A percentile compares a stretch with the other conserved stretches of the same genome.
Conservation (phyloP, 1,140 invertebrate species). For the Pseudomyrmex pallidus region DNA sequence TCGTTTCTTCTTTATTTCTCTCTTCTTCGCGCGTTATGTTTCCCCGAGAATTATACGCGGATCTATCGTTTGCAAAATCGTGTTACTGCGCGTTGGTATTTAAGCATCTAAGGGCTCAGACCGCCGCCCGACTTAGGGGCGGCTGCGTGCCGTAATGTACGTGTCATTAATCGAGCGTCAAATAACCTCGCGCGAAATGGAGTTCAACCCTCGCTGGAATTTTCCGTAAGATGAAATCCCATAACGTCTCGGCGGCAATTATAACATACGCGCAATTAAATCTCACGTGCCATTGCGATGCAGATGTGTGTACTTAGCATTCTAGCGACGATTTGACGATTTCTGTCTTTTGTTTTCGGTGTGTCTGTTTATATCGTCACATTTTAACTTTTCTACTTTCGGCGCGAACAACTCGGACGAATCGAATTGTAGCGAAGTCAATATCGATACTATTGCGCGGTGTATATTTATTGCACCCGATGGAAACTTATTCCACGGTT, state of each 20-base stretch:
- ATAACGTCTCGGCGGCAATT: conserved; percentile 2
- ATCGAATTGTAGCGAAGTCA: background rate
- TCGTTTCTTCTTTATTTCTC: conserved; percentile 45
- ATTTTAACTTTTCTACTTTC: background rate
- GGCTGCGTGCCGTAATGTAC: conserved; percentile 69
- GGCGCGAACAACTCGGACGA: background rate
- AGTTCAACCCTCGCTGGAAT: conserved; percentile 67
- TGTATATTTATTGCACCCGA: conserved; percentile 3
- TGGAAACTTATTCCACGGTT: conserved; percentile 68
- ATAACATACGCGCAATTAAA: conserved; percentile 33
- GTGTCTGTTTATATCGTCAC: background rate
- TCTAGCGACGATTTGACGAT: conserved; percentile 7
- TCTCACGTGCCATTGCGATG: conserved; percentile 20
- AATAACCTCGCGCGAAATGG: conserved; percentile 73
- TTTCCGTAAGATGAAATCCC: conserved; percentile 65
- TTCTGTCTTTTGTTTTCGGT: background rate
- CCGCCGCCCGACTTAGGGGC: conserved; percentile 63
- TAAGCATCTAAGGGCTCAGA: conserved; percentile 69
- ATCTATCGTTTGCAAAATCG: conserved; percentile 75
- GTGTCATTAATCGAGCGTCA: conserved; percentile 76
- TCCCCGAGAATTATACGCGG: conserved; percentile 65
- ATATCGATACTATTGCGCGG: conserved; percentile 2
- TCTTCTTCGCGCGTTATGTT: conserved; percentile 54
- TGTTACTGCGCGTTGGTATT: conserved; percentile 68
- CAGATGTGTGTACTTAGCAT: conserved; percentile 27